A percentile compares a stretch with the other conserved stretches of the same genome.
phyloP scores from a whole-genome alignment of 1,140 invertebrate genomes.

The Procambarus virginalis region DNA sequence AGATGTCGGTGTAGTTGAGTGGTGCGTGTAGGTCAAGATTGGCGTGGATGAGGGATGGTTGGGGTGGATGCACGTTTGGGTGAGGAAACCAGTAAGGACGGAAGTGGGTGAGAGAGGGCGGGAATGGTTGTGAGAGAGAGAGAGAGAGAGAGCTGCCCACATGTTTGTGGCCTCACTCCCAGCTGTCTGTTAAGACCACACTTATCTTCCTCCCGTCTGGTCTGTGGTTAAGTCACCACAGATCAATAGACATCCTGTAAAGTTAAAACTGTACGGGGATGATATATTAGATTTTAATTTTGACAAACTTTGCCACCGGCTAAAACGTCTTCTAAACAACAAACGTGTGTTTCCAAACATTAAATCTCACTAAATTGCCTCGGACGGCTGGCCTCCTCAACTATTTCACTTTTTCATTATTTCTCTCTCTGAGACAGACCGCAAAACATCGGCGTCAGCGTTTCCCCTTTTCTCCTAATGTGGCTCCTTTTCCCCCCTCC shows the following conservation, averaged over 20 bases:
- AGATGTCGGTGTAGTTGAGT: too few relatives aligned
- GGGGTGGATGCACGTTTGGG: too few relatives aligned
- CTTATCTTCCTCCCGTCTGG: neutral
- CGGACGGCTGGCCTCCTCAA: neutral
- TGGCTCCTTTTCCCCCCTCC: constrained; percentile 38
- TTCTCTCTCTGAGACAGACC: constrained; percentile 28
- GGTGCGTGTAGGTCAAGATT: too few relatives aligned
- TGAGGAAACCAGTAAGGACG: too few relatives aligned
- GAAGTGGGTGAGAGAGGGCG: too few relatives aligned
- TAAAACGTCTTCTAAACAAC: too few relatives aligned
- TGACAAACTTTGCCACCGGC: too few relatives aligned
- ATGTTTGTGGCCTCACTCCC: constrained; percentile 26
- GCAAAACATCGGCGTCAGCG: constrained; percentile 38
- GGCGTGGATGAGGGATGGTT: too few relatives aligned
- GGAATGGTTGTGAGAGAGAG: too few relatives aligned
- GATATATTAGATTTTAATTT: too few relatives aligned
- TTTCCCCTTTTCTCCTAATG: constrained; percentile 46
- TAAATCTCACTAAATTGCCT: neutral
- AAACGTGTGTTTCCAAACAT: neutral
- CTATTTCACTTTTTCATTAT: neutral
- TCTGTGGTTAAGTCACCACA: neutral
- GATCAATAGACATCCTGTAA: too few relatives aligned
- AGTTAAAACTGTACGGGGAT: too few relatives aligned
- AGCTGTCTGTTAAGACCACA: neutral
- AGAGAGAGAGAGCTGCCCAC: neutral